Conservation (phyloP, 2,113 vertebrate genomes). For the Passerina amoena region DNA sequence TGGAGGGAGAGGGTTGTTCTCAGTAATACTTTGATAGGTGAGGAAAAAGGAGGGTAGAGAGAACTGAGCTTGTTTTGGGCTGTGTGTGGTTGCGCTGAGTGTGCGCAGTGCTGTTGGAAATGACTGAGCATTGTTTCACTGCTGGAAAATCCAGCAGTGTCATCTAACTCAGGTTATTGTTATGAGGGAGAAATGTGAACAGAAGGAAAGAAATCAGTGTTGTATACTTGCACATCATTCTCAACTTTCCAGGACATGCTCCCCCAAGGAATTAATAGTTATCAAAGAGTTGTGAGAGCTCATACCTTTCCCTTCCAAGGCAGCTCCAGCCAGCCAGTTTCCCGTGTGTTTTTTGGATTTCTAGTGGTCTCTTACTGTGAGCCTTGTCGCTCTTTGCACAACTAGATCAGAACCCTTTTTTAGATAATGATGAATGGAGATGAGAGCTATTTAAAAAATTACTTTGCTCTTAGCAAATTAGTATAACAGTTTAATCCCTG, state of each 20-base stretch:
- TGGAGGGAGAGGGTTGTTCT: background rate
- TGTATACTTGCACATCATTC: background rate
- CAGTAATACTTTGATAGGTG: background rate
- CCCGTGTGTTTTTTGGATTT: background rate
- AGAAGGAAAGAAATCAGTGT: background rate
- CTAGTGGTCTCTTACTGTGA: accelerated
- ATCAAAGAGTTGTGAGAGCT: background rate
- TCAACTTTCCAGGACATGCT: background rate
- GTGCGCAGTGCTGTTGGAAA: background rate
- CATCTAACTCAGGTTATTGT: background rate
- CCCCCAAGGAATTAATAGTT: background rate
- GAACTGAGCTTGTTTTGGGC: background rate
- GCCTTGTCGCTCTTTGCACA: background rate
- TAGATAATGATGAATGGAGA: background rate
- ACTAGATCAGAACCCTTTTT: background rate
- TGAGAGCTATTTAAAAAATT: background rate
- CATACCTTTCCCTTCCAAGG: background rate
- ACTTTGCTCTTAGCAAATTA: conserved; percentile 28
- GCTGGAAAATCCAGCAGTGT: background rate
- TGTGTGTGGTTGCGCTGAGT: background rate
- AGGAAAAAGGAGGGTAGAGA: background rate
- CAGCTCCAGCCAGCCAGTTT: background rate
- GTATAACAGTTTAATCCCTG: background rate
- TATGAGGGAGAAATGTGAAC: background rate
- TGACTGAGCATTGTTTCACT: background rate